Base-by-base conservation (phyloP, 2,113 vertebrate genomes). In the Syrrhaptes paradoxus region DNA sequence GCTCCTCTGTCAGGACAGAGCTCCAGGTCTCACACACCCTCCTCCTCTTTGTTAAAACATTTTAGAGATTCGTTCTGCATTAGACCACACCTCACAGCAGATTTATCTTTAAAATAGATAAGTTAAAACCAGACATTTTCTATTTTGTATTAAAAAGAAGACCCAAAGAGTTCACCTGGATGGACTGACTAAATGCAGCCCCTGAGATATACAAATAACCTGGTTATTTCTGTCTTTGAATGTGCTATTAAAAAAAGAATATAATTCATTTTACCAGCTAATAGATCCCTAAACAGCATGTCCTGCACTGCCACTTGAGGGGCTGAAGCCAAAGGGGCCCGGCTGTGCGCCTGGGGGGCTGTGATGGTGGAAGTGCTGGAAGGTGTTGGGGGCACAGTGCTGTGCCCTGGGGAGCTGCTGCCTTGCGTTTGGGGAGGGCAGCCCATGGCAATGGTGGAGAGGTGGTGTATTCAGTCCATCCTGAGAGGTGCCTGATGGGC, bases 381-480 rank as follows among this genome's bases (percentile, higher is more conserved):
- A 41, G 13, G 36, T 0, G 0, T 18, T 43, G 6, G 54, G 22
- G 81, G 13, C 15, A n/a, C 0, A 6, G 34, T 13, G 25, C 18
- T 65, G 68, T 29, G 52, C 11, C 0, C 45, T 11, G 11, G 29
- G 59, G 38, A 70, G 4, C 36, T 41, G 51, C 72, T 76, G 73
- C 68, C 49, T 34, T 4, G 2, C 2, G 2, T 38, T 81, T 1
- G 17, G 48, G 38, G 45, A 76, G 20, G 36, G 49, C 36, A 66
- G 76, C 72, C 13, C 0, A 0, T 9, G 32, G 55, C 0, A 1
- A 2, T 20, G n/a, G 36, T 15, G 28, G 18, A 34, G n/a, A n/a
- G 10, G 3, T 3, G 34, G 22, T 15, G 7, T 20, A 2, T 32
- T 49, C 54, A 51, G 48, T 31, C 89, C 10, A 1, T 9, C 45